A percentile compares a stretch with the other conserved stretches of the same genome.
Evolutionary conservation across 2,888 invertebrate genomes (phyloP).

Genomic region (Volucella inflata): DNA sequence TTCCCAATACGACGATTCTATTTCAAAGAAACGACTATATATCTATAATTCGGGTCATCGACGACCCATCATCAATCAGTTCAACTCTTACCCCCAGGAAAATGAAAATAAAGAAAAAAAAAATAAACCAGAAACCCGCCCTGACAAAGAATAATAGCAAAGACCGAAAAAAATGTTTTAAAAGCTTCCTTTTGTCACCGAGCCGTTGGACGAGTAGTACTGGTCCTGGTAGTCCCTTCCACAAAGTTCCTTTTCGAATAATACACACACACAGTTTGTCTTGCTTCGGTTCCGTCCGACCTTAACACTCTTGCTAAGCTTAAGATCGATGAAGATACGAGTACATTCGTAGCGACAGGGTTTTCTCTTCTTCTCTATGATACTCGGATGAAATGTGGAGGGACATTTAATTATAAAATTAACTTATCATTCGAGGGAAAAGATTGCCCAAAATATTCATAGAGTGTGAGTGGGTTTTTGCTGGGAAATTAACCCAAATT

Average conservation of each 20-base stretch:
- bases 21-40: conserved; percentile 63
- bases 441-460: neutral
- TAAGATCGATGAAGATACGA: conserved; percentile 34
- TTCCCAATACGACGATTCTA: conserved; percentile 67
- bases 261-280: conserved; percentile 58
- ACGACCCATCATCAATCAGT: conserved; percentile 73
- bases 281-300: conserved; percentile 2
- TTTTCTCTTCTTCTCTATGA: neutral
- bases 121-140: neutral
- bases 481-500: conserved; percentile 64
- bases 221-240: conserved; percentile 39
- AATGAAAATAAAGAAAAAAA: conserved; percentile 20
- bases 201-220: too few species aligned
- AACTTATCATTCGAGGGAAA: conserved; percentile 43
- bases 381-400: conserved; percentile 21
- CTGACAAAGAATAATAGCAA: conserved; percentile 30
- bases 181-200: conserved; percentile 47
- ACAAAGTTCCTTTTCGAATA: conserved; percentile 54
- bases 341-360: conserved; percentile 15
- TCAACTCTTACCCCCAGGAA: neutral
- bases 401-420: conserved; percentile 71
- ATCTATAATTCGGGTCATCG: conserved; percentile 64
- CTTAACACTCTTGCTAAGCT: conserved; percentile 34
- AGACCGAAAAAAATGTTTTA: conserved; percentile 28
- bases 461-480: neutral